Conservation (phyloP, 2,888 invertebrate genomes). For the Watsonalla cultraria region DNA sequence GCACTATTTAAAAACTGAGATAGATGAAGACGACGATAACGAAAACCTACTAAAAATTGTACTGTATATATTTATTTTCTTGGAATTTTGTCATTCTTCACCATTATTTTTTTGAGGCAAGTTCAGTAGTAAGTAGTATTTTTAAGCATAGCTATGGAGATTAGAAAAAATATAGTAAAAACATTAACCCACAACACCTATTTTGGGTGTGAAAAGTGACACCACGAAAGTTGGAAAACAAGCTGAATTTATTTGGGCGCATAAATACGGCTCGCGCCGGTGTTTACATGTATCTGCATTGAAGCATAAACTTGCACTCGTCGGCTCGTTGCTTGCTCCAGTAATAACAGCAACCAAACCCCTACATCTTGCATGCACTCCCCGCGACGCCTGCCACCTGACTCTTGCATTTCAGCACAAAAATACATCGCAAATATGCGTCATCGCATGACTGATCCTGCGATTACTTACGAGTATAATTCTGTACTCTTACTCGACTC, state of each 20-base stretch:
- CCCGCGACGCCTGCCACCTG: constrained; percentile 22
- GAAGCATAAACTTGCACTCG: constrained; percentile 19
- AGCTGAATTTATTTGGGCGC: not conserved
- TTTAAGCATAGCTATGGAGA: too few relatives aligned
- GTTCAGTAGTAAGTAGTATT: too few relatives aligned
- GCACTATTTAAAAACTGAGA: too few relatives aligned
- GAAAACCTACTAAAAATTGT: too few relatives aligned
- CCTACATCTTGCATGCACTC: constrained; percentile 8
- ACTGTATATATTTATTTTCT: too few relatives aligned
- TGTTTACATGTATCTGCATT: constrained; percentile 11
- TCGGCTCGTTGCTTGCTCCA: constrained; percentile 14
- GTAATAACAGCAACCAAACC: constrained; percentile 20
- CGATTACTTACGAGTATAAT: constrained; percentile 37
- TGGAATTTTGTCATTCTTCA: too few relatives aligned
- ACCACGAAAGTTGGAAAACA: not conserved
- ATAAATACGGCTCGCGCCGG: not conserved
- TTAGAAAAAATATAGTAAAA: too few relatives aligned
- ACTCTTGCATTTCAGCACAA: constrained; percentile 41
- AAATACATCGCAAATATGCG: constrained; percentile 47
- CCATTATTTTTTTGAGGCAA: too few relatives aligned
- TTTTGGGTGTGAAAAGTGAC: not conserved
- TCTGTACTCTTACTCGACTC: constrained; percentile 20
- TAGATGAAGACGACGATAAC: too few relatives aligned
- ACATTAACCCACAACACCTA: not conserved
- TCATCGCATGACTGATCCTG: constrained; percentile 42